These are phyloP conservation scores for Callithrix jacchus DNA, from an alignment of 2,113 vertebrate genomes.

Conservation along the genomic window DNA sequence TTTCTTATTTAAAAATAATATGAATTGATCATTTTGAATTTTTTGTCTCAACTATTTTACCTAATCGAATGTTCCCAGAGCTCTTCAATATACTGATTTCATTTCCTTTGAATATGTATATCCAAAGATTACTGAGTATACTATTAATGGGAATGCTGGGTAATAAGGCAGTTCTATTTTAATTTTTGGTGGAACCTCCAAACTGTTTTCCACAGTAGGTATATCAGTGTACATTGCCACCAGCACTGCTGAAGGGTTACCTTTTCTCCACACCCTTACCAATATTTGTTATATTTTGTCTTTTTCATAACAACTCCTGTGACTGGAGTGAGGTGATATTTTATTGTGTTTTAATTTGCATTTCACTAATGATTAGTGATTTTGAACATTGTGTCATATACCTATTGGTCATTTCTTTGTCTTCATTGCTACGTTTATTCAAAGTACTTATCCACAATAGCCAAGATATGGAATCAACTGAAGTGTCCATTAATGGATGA, in stretches of 20 bases:
- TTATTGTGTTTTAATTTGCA: background rate
- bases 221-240: background rate
- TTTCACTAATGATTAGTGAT: background rate
- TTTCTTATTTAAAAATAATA: conserved; percentile 18
- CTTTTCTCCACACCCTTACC: background rate
- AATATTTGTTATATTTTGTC: background rate
- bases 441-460: background rate
- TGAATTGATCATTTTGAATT: background rate
- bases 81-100: background rate
- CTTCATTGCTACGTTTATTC: background rate
- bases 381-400: background rate
- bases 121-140: background rate
- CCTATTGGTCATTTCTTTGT: background rate
- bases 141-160: background rate
- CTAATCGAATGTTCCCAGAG: background rate
- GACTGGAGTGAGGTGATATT: background rate
- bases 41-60: background rate
- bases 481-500: background rate
- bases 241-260: background rate
- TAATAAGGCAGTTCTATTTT: background rate
- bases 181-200: background rate
- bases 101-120: background rate
- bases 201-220: background rate
- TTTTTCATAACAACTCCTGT: background rate
- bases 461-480: background rate